Evolutionary conservation across 2,797 vertebrate species (phyloP), one percentile per base, ranked within the genome.

Genomic region (Neoniphon sammara): DNA sequence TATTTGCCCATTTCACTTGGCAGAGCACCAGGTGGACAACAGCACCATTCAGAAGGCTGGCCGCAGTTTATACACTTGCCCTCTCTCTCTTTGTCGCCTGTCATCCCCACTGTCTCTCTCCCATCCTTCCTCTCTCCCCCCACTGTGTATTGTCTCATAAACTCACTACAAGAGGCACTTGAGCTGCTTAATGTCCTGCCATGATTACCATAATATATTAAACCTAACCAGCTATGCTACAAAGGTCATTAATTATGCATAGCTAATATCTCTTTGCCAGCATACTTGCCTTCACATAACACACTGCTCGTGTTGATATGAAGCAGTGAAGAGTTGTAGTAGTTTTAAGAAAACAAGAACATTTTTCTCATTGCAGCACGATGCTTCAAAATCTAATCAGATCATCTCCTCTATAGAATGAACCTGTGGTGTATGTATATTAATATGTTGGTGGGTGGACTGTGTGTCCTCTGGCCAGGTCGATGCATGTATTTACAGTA

Each of bases 11-110:
- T 53, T 70, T 64, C 36, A 66, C 63, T 81, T 69, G 73, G 72
- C 81, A 54, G 52, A 60, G 12, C 21, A 20, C 9, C 6, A 70
- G 46, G 74, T 57, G 39, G 34, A 86, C 78, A 86, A 87, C 64
- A 30, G 1, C 61, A 57, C 65, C 71, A 88, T 84, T 88, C 77
- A 87, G 62, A 42, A 3, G 18, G n/a, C 21, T 34, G 44, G 36
- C 9, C 58, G 34, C 61, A 52, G 18, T 81, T 59, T 34, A 61
- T 42, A 39, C 34, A 18, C 15, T 34, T 7, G 14, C 25, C 49
- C 44, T 4, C 49, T 60, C n/a, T 4, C 14, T 34, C 57, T 52
- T 34, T 75, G 15, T 49, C 17, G n/a, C 27, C 23, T n/a, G n/a
- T 36, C 2, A 27, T 1, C 2, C 14, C 18, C 4, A 10, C 11